These are phyloP conservation scores for Agrochola circellaris DNA, from an alignment of 2,888 invertebrate genomes.

Conservation along the genomic window DNA sequence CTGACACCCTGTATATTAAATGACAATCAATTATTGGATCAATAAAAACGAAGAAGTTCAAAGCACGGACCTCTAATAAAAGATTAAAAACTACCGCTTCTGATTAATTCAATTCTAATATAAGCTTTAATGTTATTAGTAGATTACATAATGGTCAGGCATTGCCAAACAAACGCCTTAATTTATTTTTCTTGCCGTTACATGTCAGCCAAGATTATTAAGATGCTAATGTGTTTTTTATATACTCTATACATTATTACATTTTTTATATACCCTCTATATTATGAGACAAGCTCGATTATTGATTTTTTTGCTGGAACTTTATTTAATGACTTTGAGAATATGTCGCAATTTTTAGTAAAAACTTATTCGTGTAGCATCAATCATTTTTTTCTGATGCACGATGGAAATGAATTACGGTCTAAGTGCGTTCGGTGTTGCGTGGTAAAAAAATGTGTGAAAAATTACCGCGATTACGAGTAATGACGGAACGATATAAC, in stretches of 20 bases:
- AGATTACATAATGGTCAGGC: conserved; percentile 53
- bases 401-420: conserved; percentile 83
- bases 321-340: conserved; percentile 77
- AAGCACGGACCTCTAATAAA: conserved; percentile 30
- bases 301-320: conserved; percentile 75
- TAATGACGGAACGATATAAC: conserved; percentile 83
- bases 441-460: conserved; percentile 87
- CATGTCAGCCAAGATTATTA: conserved; percentile 61
- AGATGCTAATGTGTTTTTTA: conserved; percentile 67
- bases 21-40: not conserved
- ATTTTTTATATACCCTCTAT: conserved; percentile 61
- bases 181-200: conserved; percentile 60
- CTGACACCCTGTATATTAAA: not conserved
- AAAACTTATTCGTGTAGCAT: conserved; percentile 80
- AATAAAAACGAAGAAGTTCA: not conserved
- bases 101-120: conserved; percentile 51
- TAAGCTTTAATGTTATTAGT: conserved; percentile 59
- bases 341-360: conserved; percentile 79
- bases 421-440: conserved; percentile 80
- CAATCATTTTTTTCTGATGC: conserved; percentile 86
- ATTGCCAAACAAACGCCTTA: conserved; percentile 61
- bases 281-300: conserved; percentile 69
- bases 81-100: conserved; percentile 58
- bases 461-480: conserved; percentile 85
- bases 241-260: conserved; percentile 63